Evolutionary conservation across 2,113 vertebrate genomes (phyloP).

Genomic region (Peromyscus polionotus): DNA sequence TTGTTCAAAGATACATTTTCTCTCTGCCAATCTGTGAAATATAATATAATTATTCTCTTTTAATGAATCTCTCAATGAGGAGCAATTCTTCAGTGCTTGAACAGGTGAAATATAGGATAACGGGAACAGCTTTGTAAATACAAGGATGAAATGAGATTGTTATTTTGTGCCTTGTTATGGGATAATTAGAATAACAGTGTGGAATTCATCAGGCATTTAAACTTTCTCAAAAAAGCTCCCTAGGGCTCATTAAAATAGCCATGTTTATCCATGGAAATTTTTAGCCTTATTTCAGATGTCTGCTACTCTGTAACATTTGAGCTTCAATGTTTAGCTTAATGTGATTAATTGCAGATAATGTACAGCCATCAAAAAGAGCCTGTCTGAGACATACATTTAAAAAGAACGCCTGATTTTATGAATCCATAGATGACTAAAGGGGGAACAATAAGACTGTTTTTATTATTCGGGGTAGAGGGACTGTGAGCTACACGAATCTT

Average conservation of each 20-base stretch:
- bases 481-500: not conserved
- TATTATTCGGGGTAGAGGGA: not conserved
- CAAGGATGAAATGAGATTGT: conserved; percentile 85
- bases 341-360: conserved; percentile 46
- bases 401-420: not conserved
- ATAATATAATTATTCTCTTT: conserved; percentile 87
- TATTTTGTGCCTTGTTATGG: conserved; percentile 81
- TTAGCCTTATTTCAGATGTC: conserved; percentile 65
- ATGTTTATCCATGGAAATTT: conserved; percentile 67
- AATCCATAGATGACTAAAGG: conserved; percentile 19
- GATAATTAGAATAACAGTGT: conserved; percentile 76
- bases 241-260: conserved; percentile 72
- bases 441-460: not conserved
- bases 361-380: not conserved
- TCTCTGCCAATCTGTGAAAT: conserved; percentile 88
- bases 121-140: conserved; percentile 86
- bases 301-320: conserved; percentile 43
- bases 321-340: conserved; percentile 36
- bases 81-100: conserved; percentile 81
- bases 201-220: conserved; percentile 69
- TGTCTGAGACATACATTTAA: conserved; percentile 23
- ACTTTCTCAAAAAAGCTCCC: conserved; percentile 72
- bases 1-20: conserved; percentile 89
- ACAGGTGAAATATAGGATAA: conserved; percentile 85
- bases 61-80: conserved; percentile 85